Base-by-base conservation (phyloP, 1,140 invertebrate species). In the Dendrolimus punctatus region DNA sequence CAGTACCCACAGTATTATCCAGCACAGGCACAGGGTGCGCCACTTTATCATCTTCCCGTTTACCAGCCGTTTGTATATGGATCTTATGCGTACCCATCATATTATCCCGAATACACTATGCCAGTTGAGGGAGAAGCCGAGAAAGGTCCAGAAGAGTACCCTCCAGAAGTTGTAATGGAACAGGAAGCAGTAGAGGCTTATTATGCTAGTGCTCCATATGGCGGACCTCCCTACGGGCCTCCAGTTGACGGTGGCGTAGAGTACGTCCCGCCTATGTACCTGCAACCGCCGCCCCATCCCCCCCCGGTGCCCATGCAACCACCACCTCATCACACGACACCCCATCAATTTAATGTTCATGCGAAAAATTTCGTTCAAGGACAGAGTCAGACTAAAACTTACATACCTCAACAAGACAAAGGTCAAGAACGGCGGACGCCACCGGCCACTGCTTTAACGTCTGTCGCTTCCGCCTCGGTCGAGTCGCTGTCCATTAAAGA, bases 311-410 rank as follows among this genome's bases (percentile, higher is more conserved):
- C 71, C 0, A 73, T 79, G 39, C 76, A 63, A 6, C 10, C 49
- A 8, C 71, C 68, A 6, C 71, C 54, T 2, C 69, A 58, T 1
- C 79, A 80, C 51, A 75, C 77, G 0, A 64, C 69, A 1, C 82
- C 80, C 0, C 87, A 87, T 60, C 87, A 88, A 53, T 87, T 87
- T 49, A 88, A 88, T 53, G 87, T 87, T 2, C 81, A 88, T 41
- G 87, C 87, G 5, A 88, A 88, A 45, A 88, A 87, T 50, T 88
- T 88, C 54, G 84, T 88, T 5, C 70, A 78, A 46, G 79, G 82
- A 39, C 82, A 80, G 53, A 73, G 74, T 56, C 77, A 85, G 39
- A 79, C 68, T 49, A 84, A 78, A 60, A 73, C 60, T 39, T 80
- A 71, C 47, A 60, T 55, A 39, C 62, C 69, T 23, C 23, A 23